phyloP scores from a whole-genome alignment of 2,888 invertebrate genomes.

The Helleia helle region DNA sequence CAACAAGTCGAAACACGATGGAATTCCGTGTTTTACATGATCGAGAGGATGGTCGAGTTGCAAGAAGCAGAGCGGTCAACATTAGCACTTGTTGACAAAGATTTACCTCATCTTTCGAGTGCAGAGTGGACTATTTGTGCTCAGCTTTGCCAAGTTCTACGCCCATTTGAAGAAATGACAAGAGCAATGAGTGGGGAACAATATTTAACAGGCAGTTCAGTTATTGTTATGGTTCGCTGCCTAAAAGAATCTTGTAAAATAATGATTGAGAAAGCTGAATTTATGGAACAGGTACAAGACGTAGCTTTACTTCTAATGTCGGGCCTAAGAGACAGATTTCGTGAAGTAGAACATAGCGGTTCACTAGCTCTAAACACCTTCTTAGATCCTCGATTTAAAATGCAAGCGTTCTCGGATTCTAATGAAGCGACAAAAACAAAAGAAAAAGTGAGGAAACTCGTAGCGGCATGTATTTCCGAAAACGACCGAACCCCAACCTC shows the following conservation, averaged over 20 bases:
- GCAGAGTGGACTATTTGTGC: background rate
- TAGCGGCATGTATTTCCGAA: background rate
- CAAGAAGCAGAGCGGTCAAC: background rate
- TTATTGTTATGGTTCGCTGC: background rate
- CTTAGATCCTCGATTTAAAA: background rate
- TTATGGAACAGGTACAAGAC: background rate
- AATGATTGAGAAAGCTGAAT: background rate
- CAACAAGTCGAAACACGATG: slow-evolving; percentile 26
- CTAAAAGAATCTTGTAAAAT: background rate
- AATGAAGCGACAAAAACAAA: background rate
- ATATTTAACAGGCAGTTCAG: slow-evolving; percentile 6
- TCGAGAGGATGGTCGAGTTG: background rate
- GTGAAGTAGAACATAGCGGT: background rate
- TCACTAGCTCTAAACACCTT: background rate
- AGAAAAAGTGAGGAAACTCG: background rate
- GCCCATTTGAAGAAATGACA: slow-evolving; percentile 1
- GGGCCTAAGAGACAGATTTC: background rate
- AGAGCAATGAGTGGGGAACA: slow-evolving; percentile 17
- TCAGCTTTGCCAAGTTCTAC: background rate
- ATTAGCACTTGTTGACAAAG: background rate
- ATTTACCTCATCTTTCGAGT: background rate
- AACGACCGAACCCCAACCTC: background rate
- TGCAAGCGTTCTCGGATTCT: background rate
- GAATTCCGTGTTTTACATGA: too few relatives aligned
- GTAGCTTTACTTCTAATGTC: background rate